Evolutionary conservation across 2,888 invertebrate species (phyloP), one percentile per base, ranked within the genome.

Genomic region (Peribatodes rhomboidaria): DNA sequence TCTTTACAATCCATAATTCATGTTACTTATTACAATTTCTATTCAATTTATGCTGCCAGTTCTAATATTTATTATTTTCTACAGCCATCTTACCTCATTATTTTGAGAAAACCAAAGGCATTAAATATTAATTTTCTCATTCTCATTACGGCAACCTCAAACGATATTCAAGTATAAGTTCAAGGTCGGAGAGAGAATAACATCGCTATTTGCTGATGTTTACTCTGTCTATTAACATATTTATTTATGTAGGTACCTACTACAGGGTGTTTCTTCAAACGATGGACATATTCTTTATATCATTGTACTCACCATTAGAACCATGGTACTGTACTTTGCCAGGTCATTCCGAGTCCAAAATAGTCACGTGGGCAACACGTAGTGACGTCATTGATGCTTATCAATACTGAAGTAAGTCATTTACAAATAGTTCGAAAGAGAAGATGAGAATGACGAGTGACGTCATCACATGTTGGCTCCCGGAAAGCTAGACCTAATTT

Each of bases 151-250:
- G 14, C 44, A 46, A 59, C 22, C 31, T 56, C 39, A 13, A 50
- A 60, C 13, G 33, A 33, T 37, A 55, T 59, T 46, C 52, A 16
- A 33, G 50, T 60, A 46, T 56, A 72, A 74, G 72, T 68, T 74
- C 74, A 77, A 74, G 72, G 78, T 61, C 42, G 42, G 4, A 56
- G 52, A 56, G 66, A 52, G 64, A 71, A 53, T 67, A 58, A 72
- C 56, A 66, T 39, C 27, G 42, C 42, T 59, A 35, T 61, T 65
- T n/a, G n/a, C 22, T 37, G 42, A 50, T 65, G 61, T 70, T 62
- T 68, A 65, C 67, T 70, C 37, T 63, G 54, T 8, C 60, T 60
- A 73, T 72, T 72, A 71, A 59, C 70, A 69, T 69, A 74, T 63
- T 68, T 67, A 70, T 68, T 65, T 39, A 20, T 53, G 37, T 54